A percentile compares a stretch with the other conserved stretches of the same genome.
These are phyloP conservation scores for Rynchops niger DNA, from an alignment of 2,113 vertebrate genomes.

Conservation along the genomic window DNA sequence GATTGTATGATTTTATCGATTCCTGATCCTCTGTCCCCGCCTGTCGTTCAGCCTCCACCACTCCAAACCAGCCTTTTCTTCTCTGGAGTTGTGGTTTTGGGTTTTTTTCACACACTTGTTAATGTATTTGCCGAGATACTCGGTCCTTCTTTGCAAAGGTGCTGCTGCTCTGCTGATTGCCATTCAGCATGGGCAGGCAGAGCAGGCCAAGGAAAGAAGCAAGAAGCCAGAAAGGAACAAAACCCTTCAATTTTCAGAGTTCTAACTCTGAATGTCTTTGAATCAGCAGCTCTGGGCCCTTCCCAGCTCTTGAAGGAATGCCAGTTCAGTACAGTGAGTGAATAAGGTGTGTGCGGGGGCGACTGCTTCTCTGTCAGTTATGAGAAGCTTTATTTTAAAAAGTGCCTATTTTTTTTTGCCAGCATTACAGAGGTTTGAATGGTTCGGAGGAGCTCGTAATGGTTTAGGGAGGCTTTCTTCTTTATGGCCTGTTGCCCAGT, in stretches of 20 bases:
- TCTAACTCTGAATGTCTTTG: conserved; percentile 26
- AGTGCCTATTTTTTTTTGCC: neutral
- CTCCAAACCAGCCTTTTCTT: neutral
- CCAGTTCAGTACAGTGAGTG: conserved; percentile 20
- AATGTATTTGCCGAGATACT: neutral
- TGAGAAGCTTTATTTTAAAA: conserved; percentile 27
- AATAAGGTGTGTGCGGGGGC: conserved; percentile 52
- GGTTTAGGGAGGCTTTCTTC: neutral
- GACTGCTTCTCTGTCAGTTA: conserved; percentile 40
- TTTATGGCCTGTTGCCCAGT: neutral
- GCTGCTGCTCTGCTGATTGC: neutral
- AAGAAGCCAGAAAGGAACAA: conserved; percentile 29
- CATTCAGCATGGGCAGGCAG: conserved; percentile 26
- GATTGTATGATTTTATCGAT: neutral
- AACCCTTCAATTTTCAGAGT: neutral
- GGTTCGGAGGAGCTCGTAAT: neutral
- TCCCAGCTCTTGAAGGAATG: conserved; percentile 35
- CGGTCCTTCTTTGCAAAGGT: neutral
- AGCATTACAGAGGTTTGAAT: neutral
- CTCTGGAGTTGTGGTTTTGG: neutral
- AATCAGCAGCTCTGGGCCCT: conserved; percentile 47
- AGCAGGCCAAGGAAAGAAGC: neutral
- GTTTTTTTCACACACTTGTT: neutral
- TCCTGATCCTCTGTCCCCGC: neutral
- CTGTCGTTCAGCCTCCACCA: neutral